Base-by-base conservation (phyloP, 2,797 vertebrate species). In the Leptatherina wallacei region DNA sequence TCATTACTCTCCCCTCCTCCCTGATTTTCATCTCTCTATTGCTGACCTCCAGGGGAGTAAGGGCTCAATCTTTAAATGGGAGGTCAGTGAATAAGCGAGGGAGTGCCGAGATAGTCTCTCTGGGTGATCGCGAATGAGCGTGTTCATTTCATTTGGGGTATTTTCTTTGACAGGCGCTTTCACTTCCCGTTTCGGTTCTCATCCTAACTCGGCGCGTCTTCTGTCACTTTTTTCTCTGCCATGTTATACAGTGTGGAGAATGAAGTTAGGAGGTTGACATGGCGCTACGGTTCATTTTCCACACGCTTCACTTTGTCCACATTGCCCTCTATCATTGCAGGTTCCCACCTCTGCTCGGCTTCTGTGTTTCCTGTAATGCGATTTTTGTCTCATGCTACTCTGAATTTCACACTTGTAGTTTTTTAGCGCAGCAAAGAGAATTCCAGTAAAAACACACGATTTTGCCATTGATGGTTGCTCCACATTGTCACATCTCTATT, bases 21-120 rank as follows among this genome's bases (percentile, higher is more conserved):
- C 16, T 51, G 64, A 81, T 88, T 87, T 88, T 83, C 85, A 89
- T 89, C 75, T 89, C 85, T 90, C 77, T 72, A 73, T 88, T 80
- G 44, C 76, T 86, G 82, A 88, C 87, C 90, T 81, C 77, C 65
- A 61, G 58, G 61, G 76, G 61, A 72, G 62, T 54, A 64, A 64
- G 70, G 75, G 74, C 74, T 84, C 69, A 77, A 80, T 88, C 78
- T 87, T 78, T 78, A 81, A 55, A 88, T 78, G 85, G 73, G 82
- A 86, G 79, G 82, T 75, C 84, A 81, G 59, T 81, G 76, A 88
- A 69, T 82, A 76, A 85, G 81, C 66, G 67, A 71, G 20, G 24
- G 60, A 80, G 65, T 44, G 62, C 72, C 36, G 35, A 35, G 76
- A 40, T 18, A 47, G 70, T 63, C 79, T 68, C 72, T 40, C 65